Evolutionary conservation across 2,888 invertebrate genomes (phyloP).

Genomic region (Clivina fossor): DNA sequence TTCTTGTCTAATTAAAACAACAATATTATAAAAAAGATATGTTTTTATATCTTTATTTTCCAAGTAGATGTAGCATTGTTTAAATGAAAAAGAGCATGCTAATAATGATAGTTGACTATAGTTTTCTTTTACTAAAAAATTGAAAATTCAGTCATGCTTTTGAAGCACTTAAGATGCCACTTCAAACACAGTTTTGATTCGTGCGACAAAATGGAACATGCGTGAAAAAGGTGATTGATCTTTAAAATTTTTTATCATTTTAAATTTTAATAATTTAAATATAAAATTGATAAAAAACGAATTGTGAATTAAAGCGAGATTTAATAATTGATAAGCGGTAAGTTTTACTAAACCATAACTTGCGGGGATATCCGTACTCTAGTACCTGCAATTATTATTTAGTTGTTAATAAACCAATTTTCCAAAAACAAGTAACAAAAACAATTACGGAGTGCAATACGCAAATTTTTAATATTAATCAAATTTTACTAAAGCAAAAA

Average conservation of each 20-base stretch:
- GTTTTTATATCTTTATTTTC: too few species aligned
- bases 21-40: too few species aligned
- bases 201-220: conserved; percentile 32
- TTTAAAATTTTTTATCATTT: conserved; percentile 13
- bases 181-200: conserved; percentile 20
- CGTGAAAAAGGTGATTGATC: conserved; percentile 28
- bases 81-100: too few species aligned
- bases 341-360: conserved; percentile 32
- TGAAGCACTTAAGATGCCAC: too few species aligned
- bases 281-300: conserved; percentile 21
- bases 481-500: conserved; percentile 5
- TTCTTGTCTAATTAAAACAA: too few species aligned
- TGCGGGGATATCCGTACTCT: conserved; percentile 31
- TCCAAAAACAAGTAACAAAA: background rate
- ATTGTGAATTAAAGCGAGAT: conserved; percentile 27
- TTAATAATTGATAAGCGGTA: conserved; percentile 27
- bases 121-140: too few species aligned
- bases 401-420: conserved; percentile 22
- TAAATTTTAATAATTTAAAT: too few species aligned
- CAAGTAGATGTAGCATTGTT: too few species aligned
- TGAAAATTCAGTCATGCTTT: too few species aligned
- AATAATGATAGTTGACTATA: too few species aligned
- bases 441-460: conserved; percentile 17
- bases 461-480: conserved; percentile 24
- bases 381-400: conserved; percentile 32